Percentiles rank a stretch among this genome's conserved stretches.
Evolutionary conservation across 2,113 vertebrate species (phyloP).

Genomic region (Aegithalos caudatus): DNA sequence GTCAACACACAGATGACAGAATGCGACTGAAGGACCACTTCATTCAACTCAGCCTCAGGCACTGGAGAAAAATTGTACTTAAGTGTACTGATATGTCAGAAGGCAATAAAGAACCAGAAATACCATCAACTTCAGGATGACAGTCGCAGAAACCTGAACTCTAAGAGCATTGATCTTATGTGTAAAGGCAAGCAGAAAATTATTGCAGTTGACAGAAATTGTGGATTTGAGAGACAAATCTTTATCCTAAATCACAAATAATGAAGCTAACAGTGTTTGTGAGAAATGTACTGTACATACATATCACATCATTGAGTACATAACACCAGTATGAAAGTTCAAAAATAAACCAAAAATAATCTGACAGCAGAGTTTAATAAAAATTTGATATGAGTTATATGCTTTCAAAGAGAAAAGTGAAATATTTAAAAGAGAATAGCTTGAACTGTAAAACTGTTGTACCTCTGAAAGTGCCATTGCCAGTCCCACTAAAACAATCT

Average conservation of each 20-base stretch:
- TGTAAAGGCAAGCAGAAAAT: slow-evolving; percentile 27
- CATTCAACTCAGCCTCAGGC: slow-evolving; percentile 50
- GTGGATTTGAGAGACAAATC: slow-evolving; percentile 41
- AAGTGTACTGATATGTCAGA: slow-evolving; percentile 46
- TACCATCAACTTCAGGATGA: slow-evolving; percentile 38
- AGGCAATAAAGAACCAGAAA: slow-evolving; percentile 56
- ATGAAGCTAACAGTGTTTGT: neutral
- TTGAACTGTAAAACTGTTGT: neutral
- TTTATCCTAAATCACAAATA: slow-evolving; percentile 42
- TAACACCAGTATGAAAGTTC: neutral
- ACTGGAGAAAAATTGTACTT: slow-evolving; percentile 52
- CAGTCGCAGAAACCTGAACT: slow-evolving; percentile 26
- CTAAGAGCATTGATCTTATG: slow-evolving; percentile 30
- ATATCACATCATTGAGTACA: neutral
- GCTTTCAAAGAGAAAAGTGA: neutral
- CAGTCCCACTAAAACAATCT: neutral
- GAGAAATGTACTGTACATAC: neutral
- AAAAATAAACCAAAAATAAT: slow-evolving; percentile 27
- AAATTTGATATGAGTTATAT: neutral
- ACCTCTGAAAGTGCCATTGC: neutral
- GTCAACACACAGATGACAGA: slow-evolving; percentile 52
- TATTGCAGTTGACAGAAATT: neutral
- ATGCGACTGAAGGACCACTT: slow-evolving; percentile 46
- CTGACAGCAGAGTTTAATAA: neutral
- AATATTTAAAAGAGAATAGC: neutral